phyloP scores from a whole-genome alignment of 2,113 vertebrate species.

The Tichodroma muraria region DNA sequence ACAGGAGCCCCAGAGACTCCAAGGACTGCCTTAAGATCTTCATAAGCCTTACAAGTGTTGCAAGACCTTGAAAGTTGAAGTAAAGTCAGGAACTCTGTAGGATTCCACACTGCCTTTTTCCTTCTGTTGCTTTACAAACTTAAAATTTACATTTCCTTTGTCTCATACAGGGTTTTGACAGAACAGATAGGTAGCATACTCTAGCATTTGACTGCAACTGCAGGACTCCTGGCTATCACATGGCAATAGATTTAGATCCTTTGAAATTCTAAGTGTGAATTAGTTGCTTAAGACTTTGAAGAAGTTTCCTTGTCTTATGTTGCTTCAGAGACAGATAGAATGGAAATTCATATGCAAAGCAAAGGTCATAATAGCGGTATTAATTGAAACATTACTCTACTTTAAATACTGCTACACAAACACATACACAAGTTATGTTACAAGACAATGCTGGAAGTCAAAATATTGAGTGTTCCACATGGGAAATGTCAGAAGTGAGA shows the following conservation, averaged over 20 bases:
- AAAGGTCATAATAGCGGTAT: background rate
- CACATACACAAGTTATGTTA: background rate
- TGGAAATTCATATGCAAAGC: background rate
- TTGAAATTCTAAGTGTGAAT: background rate
- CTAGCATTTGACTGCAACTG: background rate
- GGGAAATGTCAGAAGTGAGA: background rate
- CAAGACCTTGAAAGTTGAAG: background rate
- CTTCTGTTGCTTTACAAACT: background rate
- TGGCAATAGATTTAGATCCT: background rate
- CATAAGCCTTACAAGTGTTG: background rate
- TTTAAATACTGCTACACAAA: background rate
- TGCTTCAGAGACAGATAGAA: background rate
- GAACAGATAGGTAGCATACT: background rate
- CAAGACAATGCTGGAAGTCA: background rate
- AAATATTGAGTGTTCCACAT: background rate
- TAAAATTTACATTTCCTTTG: conserved; percentile 2
- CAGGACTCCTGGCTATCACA: background rate
- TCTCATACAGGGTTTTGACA: background rate
- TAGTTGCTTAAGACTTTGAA: background rate
- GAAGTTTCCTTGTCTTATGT: background rate
- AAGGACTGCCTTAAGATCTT: background rate
- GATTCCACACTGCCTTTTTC: background rate
- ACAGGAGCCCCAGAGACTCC: background rate
- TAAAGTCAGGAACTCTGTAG: background rate
- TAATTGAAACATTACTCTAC: background rate